Conservation (phyloP, 1,140 invertebrate species). For the Parasteatoda tepidariorum region DNA sequence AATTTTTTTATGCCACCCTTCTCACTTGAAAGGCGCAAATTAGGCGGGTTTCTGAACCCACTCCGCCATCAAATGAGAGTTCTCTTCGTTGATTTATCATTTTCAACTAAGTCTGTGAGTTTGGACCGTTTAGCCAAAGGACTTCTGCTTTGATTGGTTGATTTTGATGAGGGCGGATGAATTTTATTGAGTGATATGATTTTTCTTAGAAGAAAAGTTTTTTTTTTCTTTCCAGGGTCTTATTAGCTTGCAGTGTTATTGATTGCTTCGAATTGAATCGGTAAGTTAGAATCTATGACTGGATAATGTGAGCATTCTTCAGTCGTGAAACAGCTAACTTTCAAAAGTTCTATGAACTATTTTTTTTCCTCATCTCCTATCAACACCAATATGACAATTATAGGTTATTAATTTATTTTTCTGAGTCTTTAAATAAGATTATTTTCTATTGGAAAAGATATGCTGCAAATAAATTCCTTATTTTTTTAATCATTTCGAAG, state of each 20-base stretch:
- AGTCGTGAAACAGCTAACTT: too few species aligned
- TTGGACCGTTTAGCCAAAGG: background rate
- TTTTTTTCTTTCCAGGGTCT: background rate
- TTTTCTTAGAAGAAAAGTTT: background rate
- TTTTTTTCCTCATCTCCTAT: too few species aligned
- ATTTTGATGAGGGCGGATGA: background rate
- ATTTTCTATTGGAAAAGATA: too few species aligned
- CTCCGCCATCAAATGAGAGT: constrained; percentile 18
- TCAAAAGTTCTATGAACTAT: too few species aligned
- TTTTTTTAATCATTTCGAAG: too few species aligned
- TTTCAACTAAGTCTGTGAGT: constrained; percentile 3
- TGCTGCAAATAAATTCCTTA: too few species aligned
- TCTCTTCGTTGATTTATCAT: constrained; percentile 47
- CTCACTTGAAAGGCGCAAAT: constrained; percentile 8
- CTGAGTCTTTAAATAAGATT: too few species aligned
- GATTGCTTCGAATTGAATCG: background rate
- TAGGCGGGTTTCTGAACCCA: constrained; percentile 18
- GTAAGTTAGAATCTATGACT: background rate
- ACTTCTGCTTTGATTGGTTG: constrained; percentile 4
- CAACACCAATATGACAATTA: too few species aligned
- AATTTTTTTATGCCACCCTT: constrained; percentile 1
- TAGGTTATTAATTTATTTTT: too few species aligned
- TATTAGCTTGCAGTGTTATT: background rate
- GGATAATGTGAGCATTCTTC: too few species aligned
- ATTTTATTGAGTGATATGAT: background rate